Percentiles rank a stretch among this genome's conserved stretches.
phyloP scores from a whole-genome alignment of 2,113 vertebrate species.

The Proteles cristata region DNA sequence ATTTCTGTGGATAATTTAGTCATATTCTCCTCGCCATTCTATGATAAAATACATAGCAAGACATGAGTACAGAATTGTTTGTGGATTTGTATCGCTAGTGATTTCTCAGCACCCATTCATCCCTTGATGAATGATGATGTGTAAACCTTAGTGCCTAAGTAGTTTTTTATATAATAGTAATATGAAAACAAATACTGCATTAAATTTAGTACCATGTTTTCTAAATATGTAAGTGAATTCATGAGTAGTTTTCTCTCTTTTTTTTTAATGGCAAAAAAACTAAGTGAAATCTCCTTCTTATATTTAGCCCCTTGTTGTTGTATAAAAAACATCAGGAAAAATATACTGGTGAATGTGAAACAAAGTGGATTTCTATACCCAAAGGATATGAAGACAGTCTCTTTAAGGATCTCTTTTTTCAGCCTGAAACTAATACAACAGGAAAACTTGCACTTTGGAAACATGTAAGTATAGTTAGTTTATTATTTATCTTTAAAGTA shows the following conservation, averaged over 20 bases:
- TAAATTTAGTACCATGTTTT: background rate
- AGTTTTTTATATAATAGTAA: background rate
- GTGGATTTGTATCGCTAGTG: background rate
- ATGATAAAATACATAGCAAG: background rate
- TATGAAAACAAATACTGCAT: background rate
- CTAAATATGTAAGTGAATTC: background rate
- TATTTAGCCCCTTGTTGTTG: constrained; percentile 36
- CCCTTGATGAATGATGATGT: background rate
- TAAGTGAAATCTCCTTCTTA: background rate
- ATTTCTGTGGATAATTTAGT: background rate
- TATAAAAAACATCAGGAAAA: constrained; percentile 25
- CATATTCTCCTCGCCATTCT: background rate
- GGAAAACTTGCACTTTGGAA: constrained; percentile 9
- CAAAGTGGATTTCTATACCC: constrained; percentile 53
- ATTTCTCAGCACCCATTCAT: background rate
- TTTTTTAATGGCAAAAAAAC: background rate
- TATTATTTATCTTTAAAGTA: background rate
- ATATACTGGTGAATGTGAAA: background rate
- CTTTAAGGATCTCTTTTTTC: constrained; percentile 51
- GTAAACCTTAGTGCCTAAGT: background rate
- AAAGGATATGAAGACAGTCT: constrained; percentile 30
- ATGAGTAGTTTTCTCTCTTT: background rate
- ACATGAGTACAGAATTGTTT: background rate
- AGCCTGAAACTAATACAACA: constrained; percentile 18
- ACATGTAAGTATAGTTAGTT: constrained; percentile 63